A percentile compares a stretch with the other conserved stretches of the same genome.
Conservation (phyloP, 2,888 invertebrate genomes). For the Noctuana brunneofusca region DNA sequence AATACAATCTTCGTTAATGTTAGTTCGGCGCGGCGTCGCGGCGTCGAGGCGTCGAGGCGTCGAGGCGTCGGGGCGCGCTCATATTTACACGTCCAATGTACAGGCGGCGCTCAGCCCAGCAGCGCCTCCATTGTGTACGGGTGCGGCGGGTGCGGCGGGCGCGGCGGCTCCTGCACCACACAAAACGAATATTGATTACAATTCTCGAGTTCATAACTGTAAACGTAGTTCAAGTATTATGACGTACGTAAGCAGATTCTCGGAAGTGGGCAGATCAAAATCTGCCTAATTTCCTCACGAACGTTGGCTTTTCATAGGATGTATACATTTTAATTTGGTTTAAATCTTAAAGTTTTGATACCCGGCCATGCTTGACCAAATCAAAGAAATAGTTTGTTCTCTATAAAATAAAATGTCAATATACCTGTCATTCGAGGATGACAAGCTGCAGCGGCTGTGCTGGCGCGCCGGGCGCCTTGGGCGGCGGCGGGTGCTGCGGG, state of each 20-base stretch:
- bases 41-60: slow-evolving; percentile 5
- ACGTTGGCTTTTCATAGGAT: too few species aligned
- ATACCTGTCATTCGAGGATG: slow-evolving; percentile 87
- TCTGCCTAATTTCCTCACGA: too few species aligned
- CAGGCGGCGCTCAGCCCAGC: slow-evolving; percentile 75
- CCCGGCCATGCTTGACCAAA: too few species aligned
- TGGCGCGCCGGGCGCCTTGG: slow-evolving; percentile 45
- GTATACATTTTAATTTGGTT: too few species aligned
- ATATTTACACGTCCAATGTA: slow-evolving; percentile 70
- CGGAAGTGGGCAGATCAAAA: too few species aligned
- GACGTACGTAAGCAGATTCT: too few species aligned
- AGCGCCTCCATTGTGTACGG: slow-evolving; percentile 86
- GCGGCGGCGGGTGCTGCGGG: not conserved
- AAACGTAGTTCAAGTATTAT: too few species aligned
- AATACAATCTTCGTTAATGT: slow-evolving; percentile 74
- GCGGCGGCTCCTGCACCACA: slow-evolving; percentile 44
- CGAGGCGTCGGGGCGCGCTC: slow-evolving; percentile 38
- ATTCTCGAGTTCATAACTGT: too few species aligned
- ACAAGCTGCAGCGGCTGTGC: slow-evolving; percentile 80
- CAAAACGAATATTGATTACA: too few species aligned
- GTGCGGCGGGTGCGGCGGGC: slow-evolving; percentile 73
- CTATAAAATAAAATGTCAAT: not conserved
- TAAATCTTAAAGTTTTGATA: too few species aligned
- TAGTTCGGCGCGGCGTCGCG: slow-evolving; percentile 31
- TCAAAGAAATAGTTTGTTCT: too few species aligned